Conservation (phyloP, 2,888 invertebrate genomes). For the Lobophora halterata region DNA sequence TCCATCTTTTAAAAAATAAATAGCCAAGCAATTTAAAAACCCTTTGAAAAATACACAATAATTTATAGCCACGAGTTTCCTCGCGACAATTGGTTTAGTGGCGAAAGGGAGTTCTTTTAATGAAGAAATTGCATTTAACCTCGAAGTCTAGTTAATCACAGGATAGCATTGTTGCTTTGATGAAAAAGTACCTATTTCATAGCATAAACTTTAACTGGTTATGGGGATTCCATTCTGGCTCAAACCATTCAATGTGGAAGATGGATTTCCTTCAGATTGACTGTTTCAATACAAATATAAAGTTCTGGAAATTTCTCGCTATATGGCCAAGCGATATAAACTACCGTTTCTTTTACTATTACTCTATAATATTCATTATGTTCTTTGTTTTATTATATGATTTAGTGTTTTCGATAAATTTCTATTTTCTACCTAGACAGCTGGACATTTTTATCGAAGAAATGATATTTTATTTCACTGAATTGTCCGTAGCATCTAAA, state of each 20-base stretch:
- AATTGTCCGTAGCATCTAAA: conserved; percentile 45
- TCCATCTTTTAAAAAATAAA: conserved; percentile 23
- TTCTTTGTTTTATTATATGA: conserved; percentile 39
- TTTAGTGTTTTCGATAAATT: conserved; percentile 42
- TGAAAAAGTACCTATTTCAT: neutral
- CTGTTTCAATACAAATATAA: conserved; percentile 49
- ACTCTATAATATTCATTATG: conserved; percentile 36
- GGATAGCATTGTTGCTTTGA: conserved; percentile 7
- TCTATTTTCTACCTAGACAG: conserved; percentile 45
- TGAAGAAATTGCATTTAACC: conserved; percentile 30
- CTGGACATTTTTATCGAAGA: conserved; percentile 51
- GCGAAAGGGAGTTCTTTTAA: conserved; percentile 24
- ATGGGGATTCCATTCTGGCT: no score
- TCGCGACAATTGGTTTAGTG: conserved; percentile 21
- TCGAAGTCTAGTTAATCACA: conserved; percentile 19
- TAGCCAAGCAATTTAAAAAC: conserved; percentile 15
- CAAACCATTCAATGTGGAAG: conserved; percentile 1
- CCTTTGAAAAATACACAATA: conserved; percentile 16
- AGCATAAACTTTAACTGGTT: no score
- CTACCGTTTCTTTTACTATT: conserved; percentile 39
- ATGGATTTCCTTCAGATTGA: conserved; percentile 44
- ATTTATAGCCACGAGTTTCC: conserved; percentile 12
- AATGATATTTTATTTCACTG: conserved; percentile 53
- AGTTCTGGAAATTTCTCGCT: conserved; percentile 48
- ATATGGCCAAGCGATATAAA: conserved; percentile 39